A percentile compares a stretch with the other conserved stretches of the same genome.
phyloP scores from a whole-genome alignment of 2,888 invertebrate genomes.

The Nomada flava region DNA sequence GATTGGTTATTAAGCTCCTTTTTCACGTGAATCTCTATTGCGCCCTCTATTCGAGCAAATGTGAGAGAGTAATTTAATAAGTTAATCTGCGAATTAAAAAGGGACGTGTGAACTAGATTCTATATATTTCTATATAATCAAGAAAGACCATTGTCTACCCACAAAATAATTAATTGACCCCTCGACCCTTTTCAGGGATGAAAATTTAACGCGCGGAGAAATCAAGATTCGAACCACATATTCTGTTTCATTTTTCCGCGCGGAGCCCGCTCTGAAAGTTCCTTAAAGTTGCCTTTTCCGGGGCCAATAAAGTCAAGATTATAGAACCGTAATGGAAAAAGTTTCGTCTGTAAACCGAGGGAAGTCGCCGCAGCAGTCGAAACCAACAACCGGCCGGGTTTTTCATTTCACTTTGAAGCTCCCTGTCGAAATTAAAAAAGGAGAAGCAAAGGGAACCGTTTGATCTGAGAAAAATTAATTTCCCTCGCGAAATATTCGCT shows the following conservation, averaged over 20 bases:
- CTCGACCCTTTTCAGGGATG: background rate
- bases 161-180: conserved; percentile 5
- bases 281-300: conserved; percentile 21
- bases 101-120: too few species aligned
- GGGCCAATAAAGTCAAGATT: conserved; percentile 51
- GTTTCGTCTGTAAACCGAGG: conserved; percentile 36
- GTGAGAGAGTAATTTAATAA: background rate
- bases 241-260: conserved; percentile 19
- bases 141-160: background rate
- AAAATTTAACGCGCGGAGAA: conserved; percentile 19
- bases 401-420: conserved; percentile 30
- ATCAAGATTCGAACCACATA: conserved; percentile 19
- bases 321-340: conserved; percentile 57
- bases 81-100: background rate
- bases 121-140: background rate
- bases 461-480: background rate
- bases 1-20: background rate
- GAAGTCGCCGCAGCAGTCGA: conserved; percentile 23
- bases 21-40: background rate
- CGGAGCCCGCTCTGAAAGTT: conserved; percentile 33
- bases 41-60: background rate
- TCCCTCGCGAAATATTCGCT: background rate
- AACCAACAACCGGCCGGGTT: conserved; percentile 20
- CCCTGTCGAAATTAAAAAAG: conserved; percentile 8
- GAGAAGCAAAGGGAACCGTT: background rate